Base-by-base conservation (phyloP, 2,888 invertebrate species). In the Microctonus hyperodae region DNA sequence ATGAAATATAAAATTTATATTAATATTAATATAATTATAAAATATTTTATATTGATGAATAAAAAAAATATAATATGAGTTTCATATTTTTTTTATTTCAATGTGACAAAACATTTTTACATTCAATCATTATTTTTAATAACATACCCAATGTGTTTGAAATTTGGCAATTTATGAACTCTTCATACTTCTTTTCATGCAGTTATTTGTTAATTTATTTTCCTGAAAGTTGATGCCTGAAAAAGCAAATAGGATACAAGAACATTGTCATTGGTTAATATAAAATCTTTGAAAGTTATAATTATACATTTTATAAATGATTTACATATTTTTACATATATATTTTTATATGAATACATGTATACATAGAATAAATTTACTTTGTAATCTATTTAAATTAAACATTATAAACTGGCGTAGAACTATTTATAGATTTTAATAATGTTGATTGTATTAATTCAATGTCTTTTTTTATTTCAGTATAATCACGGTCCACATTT, bases 361-460 rank as follows among this genome's bases (percentile, higher is more conserved):
- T 35, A 40, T n/a, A n/a, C n/a, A 40, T 40, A 3, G 16, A 16
- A 44, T 1, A 44, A n/a, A n/a, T 44, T n/a, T 16, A 1, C n/a
- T 16, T 16, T 20, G 20, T 5, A 44, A n/a, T 3, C 4, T 1
- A 9, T 5, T 20, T 1, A 22, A 25, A 25, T 67, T 55, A 69
- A 4, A 63, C 9, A 53, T 56, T 58, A 23, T 64, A 65, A 37
- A 64, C 62, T 9, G 66, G 65, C 35, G 35, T 22, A 11, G 62
- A 57, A 1, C 68, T 69, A 20, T 55, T 65, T 25, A 66, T 68
- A 3, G 60, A 68, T 23, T 51, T 58, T 40, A 55, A 62, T 31
- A 70, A 55, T n/a, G 35, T 64, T 10, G 68, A 58, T 50, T 58
- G 64, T 60, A 71, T 63, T 10, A 55, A 28, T 2, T 60, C 59